Evolutionary conservation across 92 coral and sea anemone genomes (phyloP).

Genomic region (Porites rus): DNA sequence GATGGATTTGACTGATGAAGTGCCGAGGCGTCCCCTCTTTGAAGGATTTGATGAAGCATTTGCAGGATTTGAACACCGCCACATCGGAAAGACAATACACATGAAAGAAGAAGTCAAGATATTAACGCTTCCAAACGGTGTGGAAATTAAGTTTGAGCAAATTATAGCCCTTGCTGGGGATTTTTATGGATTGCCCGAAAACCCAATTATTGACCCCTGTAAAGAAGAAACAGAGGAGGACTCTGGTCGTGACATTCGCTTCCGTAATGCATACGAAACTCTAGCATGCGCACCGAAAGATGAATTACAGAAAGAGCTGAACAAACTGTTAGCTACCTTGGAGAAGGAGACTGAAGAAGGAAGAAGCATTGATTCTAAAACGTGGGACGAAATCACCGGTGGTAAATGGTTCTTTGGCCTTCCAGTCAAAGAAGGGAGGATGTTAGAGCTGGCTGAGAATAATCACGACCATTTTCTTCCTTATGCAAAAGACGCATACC

Average conservation of each 20-base stretch:
- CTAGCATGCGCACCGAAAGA: constrained; percentile 23
- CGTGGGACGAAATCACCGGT: neutral
- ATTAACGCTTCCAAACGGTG: constrained; percentile 26
- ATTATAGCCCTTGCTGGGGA: constrained; percentile 45
- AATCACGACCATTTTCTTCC: neutral
- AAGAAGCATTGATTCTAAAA: neutral
- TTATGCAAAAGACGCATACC: neutral
- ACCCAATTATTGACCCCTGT: constrained; percentile 19
- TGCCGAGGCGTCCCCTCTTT: neutral
- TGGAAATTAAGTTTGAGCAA: constrained; percentile 3
- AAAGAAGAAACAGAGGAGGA: neutral
- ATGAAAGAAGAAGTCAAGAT: neutral
- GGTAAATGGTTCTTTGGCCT: constrained; percentile 16
- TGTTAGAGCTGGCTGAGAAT: neutral
- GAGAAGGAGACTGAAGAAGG: constrained; percentile 7
- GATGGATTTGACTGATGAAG: neutral
- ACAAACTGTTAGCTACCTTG: constrained; percentile 1
- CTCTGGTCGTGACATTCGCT: constrained; percentile 4
- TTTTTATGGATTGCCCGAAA: constrained; percentile 37
- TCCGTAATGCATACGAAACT: constrained; percentile 23
- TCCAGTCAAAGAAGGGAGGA: constrained; percentile 29
- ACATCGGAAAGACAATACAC: neutral
- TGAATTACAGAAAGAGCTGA: constrained; percentile 2
- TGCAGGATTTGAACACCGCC: neutral
- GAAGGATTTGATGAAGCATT: neutral